Base-by-base conservation (phyloP, 2,113 vertebrate genomes). In the Xiphophorus couchianus region DNA sequence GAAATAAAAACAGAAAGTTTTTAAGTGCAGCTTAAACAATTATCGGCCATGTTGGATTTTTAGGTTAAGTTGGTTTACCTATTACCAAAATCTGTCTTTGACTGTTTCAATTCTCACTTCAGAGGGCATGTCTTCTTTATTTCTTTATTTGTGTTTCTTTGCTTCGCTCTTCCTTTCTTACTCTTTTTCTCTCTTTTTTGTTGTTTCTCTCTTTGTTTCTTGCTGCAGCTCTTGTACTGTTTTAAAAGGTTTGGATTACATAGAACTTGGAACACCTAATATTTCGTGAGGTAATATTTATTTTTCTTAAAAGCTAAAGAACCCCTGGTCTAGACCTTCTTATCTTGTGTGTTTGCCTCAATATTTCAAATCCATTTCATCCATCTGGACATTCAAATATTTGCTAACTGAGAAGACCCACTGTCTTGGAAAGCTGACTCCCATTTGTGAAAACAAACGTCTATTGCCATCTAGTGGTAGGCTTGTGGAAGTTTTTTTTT, bases 401-500 rank as follows among this genome's bases (percentile, higher is more conserved):
- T 89, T 86, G 64, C 66, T 58, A 79, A 78, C 25, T 28, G 74
- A 37, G 35, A 64, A 76, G 33, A 68, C 54, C 69, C 73, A 28
- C 44, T 17, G 37, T 42, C 48, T 28, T 65, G 35, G 78, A 62
- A 68, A 61, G 78, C 27, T 76, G n/a, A 69, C 69, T 87, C 78
- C 62, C 66, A 42, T 61, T 28, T 78, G 67, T 88, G 61, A 88
- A 83, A 88, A 88, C 77, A 87, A 91, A 89, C 67, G 28, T 33
- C 11, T 78, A 42, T 69, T 63, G 89, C 93, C 93, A 85, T 87
- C 94, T 95, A 91, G 93, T 93, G 94, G 91, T 78, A 0, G n/a
- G 15, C 48, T 69, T 66, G 51, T 60, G 61, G 62, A 85, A 66
- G 54, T 80, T n/a, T 74, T 69, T 66, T 29, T 5, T 15, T 29